phyloP scores from a whole-genome alignment of 2,113 vertebrate genomes.

The Chloebia gouldiae region DNA sequence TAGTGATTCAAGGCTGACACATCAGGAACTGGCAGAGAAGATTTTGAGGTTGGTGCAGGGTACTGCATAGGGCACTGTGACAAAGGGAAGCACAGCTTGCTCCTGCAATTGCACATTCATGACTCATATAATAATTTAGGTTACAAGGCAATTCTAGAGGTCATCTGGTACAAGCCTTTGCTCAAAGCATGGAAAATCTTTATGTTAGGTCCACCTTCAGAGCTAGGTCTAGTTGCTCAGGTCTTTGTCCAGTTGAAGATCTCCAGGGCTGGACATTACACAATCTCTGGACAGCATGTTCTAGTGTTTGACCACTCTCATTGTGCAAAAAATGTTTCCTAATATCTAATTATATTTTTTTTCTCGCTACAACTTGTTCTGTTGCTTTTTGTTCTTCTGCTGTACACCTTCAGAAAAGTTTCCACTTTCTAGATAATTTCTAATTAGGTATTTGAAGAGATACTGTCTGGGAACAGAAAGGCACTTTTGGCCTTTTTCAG shows the following conservation, averaged over 20 bases:
- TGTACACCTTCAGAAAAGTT: background rate
- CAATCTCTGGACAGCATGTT: slow-evolving; percentile 22
- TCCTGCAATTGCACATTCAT: background rate
- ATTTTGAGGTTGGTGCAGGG: background rate
- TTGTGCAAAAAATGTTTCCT: slow-evolving; percentile 41
- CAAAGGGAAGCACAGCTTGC: background rate
- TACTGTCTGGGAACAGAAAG: background rate
- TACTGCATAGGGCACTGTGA: background rate
- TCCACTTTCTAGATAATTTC: background rate
- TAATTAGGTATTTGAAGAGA: background rate
- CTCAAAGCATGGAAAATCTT: background rate
- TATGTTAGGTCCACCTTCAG: background rate
- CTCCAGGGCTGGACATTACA: background rate
- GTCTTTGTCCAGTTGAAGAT: background rate
- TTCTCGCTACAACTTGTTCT: slow-evolving; percentile 8
- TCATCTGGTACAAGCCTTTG: background rate
- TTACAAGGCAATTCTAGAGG: background rate
- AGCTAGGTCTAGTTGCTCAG: background rate
- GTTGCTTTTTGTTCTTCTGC: background rate
- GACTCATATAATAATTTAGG: background rate
- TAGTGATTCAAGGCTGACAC: background rate
- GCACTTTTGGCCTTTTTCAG: background rate
- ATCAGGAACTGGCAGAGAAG: background rate
- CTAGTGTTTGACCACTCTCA: background rate
- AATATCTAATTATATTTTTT: slow-evolving; percentile 28